phyloP scores from a whole-genome alignment of 2,797 vertebrate species.

The Neosilurus hyrtlii region DNA sequence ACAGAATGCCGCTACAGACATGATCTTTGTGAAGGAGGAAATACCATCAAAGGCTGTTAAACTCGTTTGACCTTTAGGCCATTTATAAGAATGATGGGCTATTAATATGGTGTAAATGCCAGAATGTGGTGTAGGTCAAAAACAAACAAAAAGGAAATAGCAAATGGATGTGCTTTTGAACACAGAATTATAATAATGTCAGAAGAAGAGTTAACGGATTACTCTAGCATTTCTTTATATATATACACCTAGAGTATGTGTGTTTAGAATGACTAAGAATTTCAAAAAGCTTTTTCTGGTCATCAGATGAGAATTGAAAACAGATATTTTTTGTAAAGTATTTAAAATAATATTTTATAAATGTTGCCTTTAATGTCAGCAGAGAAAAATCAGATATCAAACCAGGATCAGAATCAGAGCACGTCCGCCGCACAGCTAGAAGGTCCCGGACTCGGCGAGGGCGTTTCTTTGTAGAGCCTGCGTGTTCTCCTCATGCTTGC shows the following conservation, averaged over 20 bases:
- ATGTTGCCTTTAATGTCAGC: background rate
- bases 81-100: slow-evolving; percentile 37
- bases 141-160: slow-evolving; percentile 15
- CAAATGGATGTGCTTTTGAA: slow-evolving; percentile 17
- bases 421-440: no score
- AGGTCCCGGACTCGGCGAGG: no score
- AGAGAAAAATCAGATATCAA: no score
- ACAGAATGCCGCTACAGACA: background rate
- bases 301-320: background rate
- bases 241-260: background rate
- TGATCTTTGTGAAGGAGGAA: slow-evolving; percentile 19
- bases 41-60: slow-evolving; percentile 33
- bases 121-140: slow-evolving; percentile 29
- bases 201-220: slow-evolving; percentile 15
- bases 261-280: background rate
- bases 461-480: no score
- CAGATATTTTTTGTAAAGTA: background rate
- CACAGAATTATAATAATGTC: slow-evolving; percentile 20
- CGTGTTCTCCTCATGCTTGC: no score
- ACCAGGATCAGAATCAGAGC: no score
- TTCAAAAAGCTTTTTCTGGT: background rate
- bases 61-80: slow-evolving; percentile 23
- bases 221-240: background rate
- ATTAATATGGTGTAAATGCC: slow-evolving; percentile 46
- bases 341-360: background rate